Evolutionary conservation across 2,113 vertebrate genomes (phyloP).

Genomic region (Vicugna pacos): DNA sequence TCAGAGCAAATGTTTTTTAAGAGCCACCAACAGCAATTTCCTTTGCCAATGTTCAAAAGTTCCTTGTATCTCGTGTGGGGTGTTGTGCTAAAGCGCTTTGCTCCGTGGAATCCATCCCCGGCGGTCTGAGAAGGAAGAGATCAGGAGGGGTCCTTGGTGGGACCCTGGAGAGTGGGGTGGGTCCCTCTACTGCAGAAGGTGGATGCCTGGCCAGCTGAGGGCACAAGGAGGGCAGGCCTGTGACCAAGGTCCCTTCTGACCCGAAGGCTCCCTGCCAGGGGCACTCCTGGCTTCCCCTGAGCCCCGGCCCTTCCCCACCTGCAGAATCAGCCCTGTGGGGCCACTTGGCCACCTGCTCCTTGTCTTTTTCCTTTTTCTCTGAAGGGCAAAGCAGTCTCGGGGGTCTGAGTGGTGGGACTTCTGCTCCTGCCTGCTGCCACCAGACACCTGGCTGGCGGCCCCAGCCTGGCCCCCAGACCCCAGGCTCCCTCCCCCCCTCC

Average conservation of each 20-base stretch:
- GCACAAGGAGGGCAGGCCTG: neutral
- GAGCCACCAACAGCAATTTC: neutral
- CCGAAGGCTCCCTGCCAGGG: fast-evolving
- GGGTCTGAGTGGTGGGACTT: neutral
- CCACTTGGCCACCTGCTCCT: fast-evolving
- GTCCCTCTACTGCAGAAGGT: neutral
- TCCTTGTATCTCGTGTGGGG: neutral
- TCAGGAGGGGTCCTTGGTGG: neutral
- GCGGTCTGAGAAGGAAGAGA: neutral
- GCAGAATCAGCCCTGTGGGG: neutral
- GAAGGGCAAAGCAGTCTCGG: neutral
- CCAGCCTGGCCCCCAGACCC: neutral
- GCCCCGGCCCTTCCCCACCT: neutral
- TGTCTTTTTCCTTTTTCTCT: neutral
- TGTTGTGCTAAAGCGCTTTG: fast-evolving
- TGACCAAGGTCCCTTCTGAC: neutral
- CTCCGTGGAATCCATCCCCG: fast-evolving
- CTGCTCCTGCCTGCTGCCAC: fast-evolving
- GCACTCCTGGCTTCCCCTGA: neutral
- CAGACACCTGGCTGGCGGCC: neutral
- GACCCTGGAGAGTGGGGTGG: neutral
- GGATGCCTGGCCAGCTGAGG: neutral
- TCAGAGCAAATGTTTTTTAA: neutral
- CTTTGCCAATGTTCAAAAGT: too few species aligned
- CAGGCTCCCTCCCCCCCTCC: constrained; percentile 8